Evolutionary conservation across 30 jellyfish, hydroid and myxozoan genomes (phyloP).

Genomic region (Rhopilema esculentum): DNA sequence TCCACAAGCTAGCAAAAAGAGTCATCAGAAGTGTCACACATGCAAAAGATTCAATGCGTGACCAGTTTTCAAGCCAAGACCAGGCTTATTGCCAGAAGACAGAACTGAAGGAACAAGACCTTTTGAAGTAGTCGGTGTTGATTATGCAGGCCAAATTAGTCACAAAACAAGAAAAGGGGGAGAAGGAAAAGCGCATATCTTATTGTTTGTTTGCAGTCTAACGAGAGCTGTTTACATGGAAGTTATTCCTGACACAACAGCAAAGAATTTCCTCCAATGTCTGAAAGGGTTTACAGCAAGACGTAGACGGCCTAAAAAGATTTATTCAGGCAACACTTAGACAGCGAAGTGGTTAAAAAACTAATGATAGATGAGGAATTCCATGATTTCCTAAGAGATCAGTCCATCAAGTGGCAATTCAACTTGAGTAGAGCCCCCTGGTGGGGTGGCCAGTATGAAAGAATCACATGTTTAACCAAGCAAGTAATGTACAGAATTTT

Average conservation of each 20-base stretch:
- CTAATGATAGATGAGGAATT: constrained; percentile 40
- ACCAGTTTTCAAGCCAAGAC: constrained; percentile 42
- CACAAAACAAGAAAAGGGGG: constrained; percentile 16
- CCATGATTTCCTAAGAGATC: background rate
- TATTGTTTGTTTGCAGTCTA: constrained; percentile 60
- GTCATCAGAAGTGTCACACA: constrained; percentile 10
- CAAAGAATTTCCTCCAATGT: constrained; percentile 13
- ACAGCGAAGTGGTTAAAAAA: constrained; percentile 36
- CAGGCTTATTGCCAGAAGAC: constrained; percentile 56
- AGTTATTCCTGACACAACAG: constrained; percentile 38
- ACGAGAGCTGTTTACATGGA: constrained; percentile 68
- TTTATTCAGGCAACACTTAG: constrained; percentile 64
- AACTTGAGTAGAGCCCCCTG: constrained; percentile 75
- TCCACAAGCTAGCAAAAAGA: background rate
- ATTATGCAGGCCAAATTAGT: constrained; percentile 67
- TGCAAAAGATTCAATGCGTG: constrained; percentile 36
- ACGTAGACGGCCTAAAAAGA: constrained; percentile 64
- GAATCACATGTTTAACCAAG: constrained; percentile 47
- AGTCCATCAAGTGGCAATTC: constrained; percentile 63
- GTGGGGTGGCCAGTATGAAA: constrained; percentile 77
- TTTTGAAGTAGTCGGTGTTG: constrained; percentile 60
- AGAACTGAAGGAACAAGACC: constrained; percentile 63
- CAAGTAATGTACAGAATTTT: constrained; percentile 58
- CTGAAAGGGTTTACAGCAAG: constrained; percentile 65
- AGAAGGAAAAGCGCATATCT: constrained; percentile 60